These are phyloP conservation scores for Calycopis cecrops DNA, from an alignment of 1,140 invertebrate genomes.

Conservation along the genomic window DNA sequence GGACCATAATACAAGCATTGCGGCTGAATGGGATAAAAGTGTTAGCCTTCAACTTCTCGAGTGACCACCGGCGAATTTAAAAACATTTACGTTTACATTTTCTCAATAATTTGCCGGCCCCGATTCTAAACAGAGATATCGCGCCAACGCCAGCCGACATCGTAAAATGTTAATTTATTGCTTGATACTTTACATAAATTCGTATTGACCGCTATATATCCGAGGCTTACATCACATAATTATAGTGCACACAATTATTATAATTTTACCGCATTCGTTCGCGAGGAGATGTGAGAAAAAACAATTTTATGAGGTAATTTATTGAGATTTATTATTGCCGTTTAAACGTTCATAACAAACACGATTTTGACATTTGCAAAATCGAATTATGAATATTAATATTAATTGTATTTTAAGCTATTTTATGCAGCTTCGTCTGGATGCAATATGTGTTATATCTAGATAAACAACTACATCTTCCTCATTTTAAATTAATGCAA, in stretches of 20 bases:
- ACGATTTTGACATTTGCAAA: background rate
- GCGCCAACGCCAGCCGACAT: constrained; percentile 37
- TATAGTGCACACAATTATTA: constrained; percentile 67
- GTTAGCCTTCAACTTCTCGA: no score
- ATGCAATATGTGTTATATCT: no score
- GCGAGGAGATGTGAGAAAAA: constrained; percentile 69
- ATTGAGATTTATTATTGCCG: constrained; percentile 54
- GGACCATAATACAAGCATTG: no score
- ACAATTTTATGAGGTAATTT: constrained; percentile 57
- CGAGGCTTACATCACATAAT: constrained; percentile 65
- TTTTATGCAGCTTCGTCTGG: no score
- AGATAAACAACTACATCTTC: no score
- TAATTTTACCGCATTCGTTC: constrained; percentile 70
- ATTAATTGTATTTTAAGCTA: no score
- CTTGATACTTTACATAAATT: constrained; percentile 70
- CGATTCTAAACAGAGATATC: constrained; percentile 48
- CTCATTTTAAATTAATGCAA: no score
- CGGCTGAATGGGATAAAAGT: no score
- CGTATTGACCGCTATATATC: constrained; percentile 61
- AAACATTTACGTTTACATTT: constrained; percentile 9
- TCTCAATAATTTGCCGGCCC: constrained; percentile 11
- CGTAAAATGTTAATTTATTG: constrained; percentile 73
- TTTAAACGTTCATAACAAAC: constrained; percentile 23
- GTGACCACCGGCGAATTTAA: constrained; percentile 17
- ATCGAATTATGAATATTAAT: no score